Conservation (phyloP, 2,888 invertebrate species). For the Cryptocephalus primarius region DNA sequence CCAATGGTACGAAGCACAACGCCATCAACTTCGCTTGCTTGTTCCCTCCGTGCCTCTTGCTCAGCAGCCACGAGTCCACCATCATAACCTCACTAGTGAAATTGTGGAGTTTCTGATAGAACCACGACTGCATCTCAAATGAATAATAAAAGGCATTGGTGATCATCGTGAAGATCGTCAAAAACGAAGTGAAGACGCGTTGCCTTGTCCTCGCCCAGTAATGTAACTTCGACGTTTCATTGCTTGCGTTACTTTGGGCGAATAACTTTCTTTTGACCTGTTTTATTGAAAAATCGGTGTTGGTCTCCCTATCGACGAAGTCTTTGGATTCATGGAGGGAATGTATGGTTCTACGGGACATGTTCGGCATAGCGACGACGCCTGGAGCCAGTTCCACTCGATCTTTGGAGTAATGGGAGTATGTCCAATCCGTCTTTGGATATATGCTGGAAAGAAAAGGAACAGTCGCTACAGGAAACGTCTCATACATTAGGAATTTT, state of each 20-base stretch:
- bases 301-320: constrained; percentile 24
- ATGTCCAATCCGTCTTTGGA: constrained; percentile 87
- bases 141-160: constrained; percentile 17
- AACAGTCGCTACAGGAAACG: background rate
- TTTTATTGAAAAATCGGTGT: constrained; percentile 19
- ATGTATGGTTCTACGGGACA: constrained; percentile 65
- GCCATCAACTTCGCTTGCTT: constrained; percentile 20
- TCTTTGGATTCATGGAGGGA: constrained; percentile 14
- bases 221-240: background rate
- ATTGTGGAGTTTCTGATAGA: constrained; percentile 26
- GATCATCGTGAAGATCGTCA: constrained; percentile 16
- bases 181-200: constrained; percentile 9
- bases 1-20: constrained; percentile 42
- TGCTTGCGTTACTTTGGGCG: constrained; percentile 9
- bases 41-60: constrained; percentile 18
- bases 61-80: constrained; percentile 33
- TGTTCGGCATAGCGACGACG: constrained; percentile 76
- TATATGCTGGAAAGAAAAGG: constrained; percentile 51
- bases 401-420: constrained; percentile 71
- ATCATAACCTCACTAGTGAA: constrained; percentile 31
- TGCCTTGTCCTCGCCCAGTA: constrained; percentile 12
- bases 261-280: constrained; percentile 10
- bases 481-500: background rate
- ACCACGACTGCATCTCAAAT: constrained; percentile 19
- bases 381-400: constrained; percentile 71